Percentiles rank a stretch among this genome's conserved stretches.
Conservation (phyloP, 2,113 vertebrate genomes). For the Dicrurus megarhynchus region DNA sequence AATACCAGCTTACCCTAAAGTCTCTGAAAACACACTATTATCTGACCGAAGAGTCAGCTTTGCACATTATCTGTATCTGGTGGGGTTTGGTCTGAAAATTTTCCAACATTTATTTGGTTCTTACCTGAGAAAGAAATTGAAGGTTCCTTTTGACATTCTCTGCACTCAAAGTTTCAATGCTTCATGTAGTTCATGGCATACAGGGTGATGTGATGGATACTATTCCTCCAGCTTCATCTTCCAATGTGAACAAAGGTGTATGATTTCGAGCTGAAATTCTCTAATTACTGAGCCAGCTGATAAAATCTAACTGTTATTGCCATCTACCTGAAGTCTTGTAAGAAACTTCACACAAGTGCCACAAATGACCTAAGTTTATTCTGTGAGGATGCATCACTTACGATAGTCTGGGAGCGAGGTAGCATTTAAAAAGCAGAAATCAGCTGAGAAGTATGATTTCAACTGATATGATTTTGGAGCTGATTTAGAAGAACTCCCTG, state of each 20-base stretch:
- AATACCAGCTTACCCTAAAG: background rate
- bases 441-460: background rate
- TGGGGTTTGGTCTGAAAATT: background rate
- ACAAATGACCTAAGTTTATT: background rate
- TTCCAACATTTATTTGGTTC: background rate
- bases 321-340: background rate
- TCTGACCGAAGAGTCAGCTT: background rate
- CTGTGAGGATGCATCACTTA: background rate
- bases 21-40: background rate
- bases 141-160: background rate
- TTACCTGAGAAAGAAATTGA: background rate
- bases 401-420: background rate
- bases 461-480: background rate
- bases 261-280: background rate
- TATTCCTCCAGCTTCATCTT: background rate
- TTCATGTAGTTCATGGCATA: background rate
- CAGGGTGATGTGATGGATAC: background rate
- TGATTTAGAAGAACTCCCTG: background rate
- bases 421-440: background rate
- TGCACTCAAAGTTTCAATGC: background rate
- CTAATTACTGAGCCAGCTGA: background rate
- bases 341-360: background rate
- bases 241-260: background rate
- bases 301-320: background rate
- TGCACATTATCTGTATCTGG: background rate